Evolutionary conservation across 2,888 invertebrate species (phyloP).

Genomic region (Pimpla rufipes): DNA sequence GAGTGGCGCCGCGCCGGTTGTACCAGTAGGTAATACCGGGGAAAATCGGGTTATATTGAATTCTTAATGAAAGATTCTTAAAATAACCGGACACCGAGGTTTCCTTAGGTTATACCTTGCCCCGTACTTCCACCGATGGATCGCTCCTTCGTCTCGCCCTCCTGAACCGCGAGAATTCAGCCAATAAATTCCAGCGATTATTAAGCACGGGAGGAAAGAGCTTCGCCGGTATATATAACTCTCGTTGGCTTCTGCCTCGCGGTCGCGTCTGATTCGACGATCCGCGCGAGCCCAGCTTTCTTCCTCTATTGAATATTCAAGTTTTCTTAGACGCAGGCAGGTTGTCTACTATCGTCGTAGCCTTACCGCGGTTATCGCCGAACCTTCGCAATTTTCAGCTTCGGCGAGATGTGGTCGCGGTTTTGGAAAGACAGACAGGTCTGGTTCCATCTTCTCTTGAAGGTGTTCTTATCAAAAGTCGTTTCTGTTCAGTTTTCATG

Average conservation of each 20-base stretch:
- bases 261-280: conserved; percentile 27
- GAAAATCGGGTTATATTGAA: conserved; percentile 77
- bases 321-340: conserved; percentile 46
- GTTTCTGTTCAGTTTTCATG: too few species aligned
- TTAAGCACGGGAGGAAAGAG: conserved; percentile 76
- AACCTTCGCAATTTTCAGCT: background rate
- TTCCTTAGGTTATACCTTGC: conserved; percentile 44
- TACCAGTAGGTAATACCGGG: conserved; percentile 53
- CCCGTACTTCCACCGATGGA: conserved; percentile 29
- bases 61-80: conserved; percentile 81
- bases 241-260: background rate
- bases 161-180: conserved; percentile 68
- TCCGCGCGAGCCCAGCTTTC: background rate
- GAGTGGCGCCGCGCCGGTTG: conserved; percentile 47
- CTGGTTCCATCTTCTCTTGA: too few species aligned
- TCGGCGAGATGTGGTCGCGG: background rate
- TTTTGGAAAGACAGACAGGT: too few species aligned
- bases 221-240: conserved; percentile 29
- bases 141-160: conserved; percentile 18
- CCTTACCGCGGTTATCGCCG: background rate
- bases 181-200: conserved; percentile 82
- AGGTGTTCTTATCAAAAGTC: too few species aligned
- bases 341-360: background rate
- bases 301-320: conserved; percentile 61
- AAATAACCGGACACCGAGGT: conserved; percentile 74